Base-by-base conservation (phyloP, 1,140 invertebrate species). In the Dendrolimus kikuchii region DNA sequence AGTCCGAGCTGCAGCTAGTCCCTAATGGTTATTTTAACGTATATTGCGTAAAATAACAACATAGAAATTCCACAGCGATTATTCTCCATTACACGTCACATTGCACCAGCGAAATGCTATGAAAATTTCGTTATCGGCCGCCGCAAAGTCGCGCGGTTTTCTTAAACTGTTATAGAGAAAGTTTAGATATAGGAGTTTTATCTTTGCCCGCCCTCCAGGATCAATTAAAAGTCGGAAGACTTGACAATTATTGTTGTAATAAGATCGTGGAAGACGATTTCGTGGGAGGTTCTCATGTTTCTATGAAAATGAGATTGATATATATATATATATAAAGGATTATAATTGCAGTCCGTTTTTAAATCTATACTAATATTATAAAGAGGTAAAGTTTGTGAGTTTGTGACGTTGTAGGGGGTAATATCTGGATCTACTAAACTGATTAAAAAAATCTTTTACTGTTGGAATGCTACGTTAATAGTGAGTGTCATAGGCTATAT, bases 81-180 rank as follows among this genome's bases (percentile, higher is more conserved):
- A 42, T 40, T 40, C 51, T 46, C 52, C 53, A 72, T 70, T 69
- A 65, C 64, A 57, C 68, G 61, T 62, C 61, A 67, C 70, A 74
- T 71, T 71, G 55, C 67, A 60, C 38, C 61, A 49, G 51, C 56
- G 49, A 55, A 5, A 53, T 42, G 71, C 69, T 68, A 71, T 68
- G 73, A 76, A 77, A 74, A 74, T 76, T 77, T 69, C 58, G 77
- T 77, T 86, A 86, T 86, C 82, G 66, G 62, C 74, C 63, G 73
- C 76, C 74, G 71, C 73, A 70, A 81, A 75, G 65, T 63, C 67
- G 65, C 58, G 64, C 59, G 74, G 70, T 77, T 83, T 83, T 83
- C 82, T 82, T 86, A 86, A 83, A 83, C 73, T 81, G 80, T 81
- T 83, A 86, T 83, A 86, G 80, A 78, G 74, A 86, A 86, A 86